These are phyloP conservation scores for Mythimna lalbum DNA, from an alignment of 2,888 invertebrate genomes.

Conservation along the genomic window DNA sequence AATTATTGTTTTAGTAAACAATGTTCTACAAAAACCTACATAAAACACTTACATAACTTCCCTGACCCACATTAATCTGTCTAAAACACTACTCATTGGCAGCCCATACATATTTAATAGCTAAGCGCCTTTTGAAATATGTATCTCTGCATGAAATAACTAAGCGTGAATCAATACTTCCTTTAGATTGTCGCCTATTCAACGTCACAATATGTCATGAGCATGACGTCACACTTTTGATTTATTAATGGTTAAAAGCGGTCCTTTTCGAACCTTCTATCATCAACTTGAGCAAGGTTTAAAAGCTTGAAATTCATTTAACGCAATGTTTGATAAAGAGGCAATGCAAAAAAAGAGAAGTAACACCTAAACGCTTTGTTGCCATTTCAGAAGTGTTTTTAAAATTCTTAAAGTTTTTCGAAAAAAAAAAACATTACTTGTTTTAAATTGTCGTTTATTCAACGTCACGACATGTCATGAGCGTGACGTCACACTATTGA, in stretches of 20 bases:
- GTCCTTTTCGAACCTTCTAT: too few species aligned
- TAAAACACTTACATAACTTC: conserved; percentile 18
- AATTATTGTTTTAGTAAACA: not conserved
- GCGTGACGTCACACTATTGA: too few species aligned
- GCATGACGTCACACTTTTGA: conserved; percentile 53
- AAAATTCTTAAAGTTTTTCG: too few species aligned
- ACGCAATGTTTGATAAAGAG: too few species aligned
- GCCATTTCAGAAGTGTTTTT: too few species aligned
- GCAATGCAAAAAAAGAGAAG: too few species aligned
- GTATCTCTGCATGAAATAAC: conserved; percentile 47
- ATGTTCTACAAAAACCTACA: conserved; percentile 4
- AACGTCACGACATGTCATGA: too few species aligned
- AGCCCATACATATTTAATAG: conserved; percentile 45
- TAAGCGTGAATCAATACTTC: conserved; percentile 54
- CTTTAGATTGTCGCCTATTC: conserved; percentile 50
- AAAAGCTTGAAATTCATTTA: too few species aligned
- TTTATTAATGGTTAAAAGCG: conserved; percentile 43
- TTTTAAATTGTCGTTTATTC: too few species aligned
- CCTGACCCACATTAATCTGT: conserved; percentile 50
- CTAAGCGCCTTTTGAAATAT: conserved; percentile 48
- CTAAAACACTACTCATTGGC: conserved; percentile 50
- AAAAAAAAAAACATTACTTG: too few species aligned
- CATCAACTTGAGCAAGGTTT: too few species aligned
- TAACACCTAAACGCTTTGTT: too few species aligned
- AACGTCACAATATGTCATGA: conserved; percentile 48